Evolutionary conservation across 2,797 vertebrate genomes (phyloP), one percentile per base, ranked within the genome.

Genomic region (Rhodeus uyekii): DNA sequence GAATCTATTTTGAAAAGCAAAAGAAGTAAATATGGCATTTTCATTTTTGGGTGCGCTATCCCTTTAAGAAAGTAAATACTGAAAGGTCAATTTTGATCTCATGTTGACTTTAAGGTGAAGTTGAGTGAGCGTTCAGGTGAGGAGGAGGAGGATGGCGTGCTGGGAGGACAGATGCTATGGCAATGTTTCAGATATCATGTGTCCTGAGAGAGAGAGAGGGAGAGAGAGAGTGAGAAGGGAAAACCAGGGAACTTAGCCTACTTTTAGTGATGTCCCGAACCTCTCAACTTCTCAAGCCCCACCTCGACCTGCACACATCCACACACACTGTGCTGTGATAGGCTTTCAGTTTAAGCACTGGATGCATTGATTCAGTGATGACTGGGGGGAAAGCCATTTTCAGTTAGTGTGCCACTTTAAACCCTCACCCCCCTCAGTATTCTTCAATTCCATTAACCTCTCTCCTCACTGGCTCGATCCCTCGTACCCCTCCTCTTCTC

Each of bases 401-500:
- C 87, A 89, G 87, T 91, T 89, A 90, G 81, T 87, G 77, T 85
- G 85, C 85, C 89, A 87, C 91, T 91, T 89, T 89, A 92, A 89
- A 85, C 86, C 87, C 85, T 80, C 84, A 58, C 83, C 76, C 86
- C 85, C 85, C 83, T 67, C 83, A 69, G 85, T 73, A 85, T 88
- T 89, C 89, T 87, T 84, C 88, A 89, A 71, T 91, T 92, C 93
- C 90, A 94, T 94, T 94, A 93, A 92, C 90, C 91, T 93, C 89
- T 72, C 87, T 89, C 80, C 89, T 88, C 88, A 86, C 88, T 84
- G 78, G 84, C 81, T 84, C 85, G 0, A 74, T 67, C 68, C 69
- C 63, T 89, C 88, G 2, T 48, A 48, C 72, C 82, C 34, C 29
- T 55, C 69, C 24, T 55, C 67, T 65, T 74, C 60, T 60, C 36